Evolutionary conservation across 2,888 invertebrate species (phyloP), one percentile per base, ranked within the genome.

Genomic region (Stictocephala bisonia): DNA sequence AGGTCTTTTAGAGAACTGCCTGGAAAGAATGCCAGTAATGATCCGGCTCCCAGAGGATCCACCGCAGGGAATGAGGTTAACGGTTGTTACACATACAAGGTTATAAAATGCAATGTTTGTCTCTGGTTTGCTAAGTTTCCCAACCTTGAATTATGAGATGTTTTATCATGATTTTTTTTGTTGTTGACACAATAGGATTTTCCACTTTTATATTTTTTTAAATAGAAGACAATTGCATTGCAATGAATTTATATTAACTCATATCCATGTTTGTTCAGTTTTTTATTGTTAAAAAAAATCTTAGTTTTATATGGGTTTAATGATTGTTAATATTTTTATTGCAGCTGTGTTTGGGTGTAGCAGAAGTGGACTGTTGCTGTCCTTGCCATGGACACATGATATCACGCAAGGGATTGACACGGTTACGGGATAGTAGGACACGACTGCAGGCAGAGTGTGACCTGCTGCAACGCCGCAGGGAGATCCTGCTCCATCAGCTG

Each of bases 361-460:
- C 60, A 24, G 71, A 50, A 31, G 58, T 56, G 22, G 69, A 73
- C 1, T 73, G 73, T 48, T 73, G 69, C 27, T 73, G 73, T 40
- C 27, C 26, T 18, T 73, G 73, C 18, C 73, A 73, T 27, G 13
- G 27, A 18, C 29, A 48, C 31, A n/a, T 60, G 26, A 35, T 31
- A 22, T 35, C 58, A 15, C 24, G 40, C 0, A 29, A 31, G 31
- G 29, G 35, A 29, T 13, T 73, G 48, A 13, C 50, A 6, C 29
- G 69, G 26, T 40, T 69, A 27, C 44, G 64, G 24, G 70, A 70
- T 22, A 35, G 40, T 41, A 53, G 56, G 26, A 35, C 69, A n/a
- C 58, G 51, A 18, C 29, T 74, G 31, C 75, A 74, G 64, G 48
- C 73, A 3, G 77, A 75, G 53, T 68, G 73, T 60, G 74, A 76